These are phyloP conservation scores for Menidia beryllina DNA, from an alignment of 2,113 vertebrate genomes.

Conservation along the genomic window DNA sequence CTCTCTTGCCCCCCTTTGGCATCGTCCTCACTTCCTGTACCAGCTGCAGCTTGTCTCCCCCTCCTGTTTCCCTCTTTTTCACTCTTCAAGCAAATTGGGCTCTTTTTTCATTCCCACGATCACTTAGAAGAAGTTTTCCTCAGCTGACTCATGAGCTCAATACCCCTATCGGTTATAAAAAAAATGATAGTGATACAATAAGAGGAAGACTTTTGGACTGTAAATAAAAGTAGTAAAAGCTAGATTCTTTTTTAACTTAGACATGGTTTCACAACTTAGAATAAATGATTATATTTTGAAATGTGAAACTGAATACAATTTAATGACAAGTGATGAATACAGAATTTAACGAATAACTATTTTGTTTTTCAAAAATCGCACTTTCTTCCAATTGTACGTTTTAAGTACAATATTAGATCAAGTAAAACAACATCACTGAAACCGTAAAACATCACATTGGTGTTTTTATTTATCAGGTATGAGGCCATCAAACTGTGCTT, in stretches of 20 bases:
- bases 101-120: constrained; percentile 70
- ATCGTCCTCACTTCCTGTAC: constrained; percentile 73
- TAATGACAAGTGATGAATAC: too few relatives aligned
- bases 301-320: too few relatives aligned
- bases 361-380: too few relatives aligned
- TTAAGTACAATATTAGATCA: background rate
- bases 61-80: constrained; percentile 9
- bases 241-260: background rate
- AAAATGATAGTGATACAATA: background rate
- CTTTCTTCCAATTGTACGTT: too few relatives aligned
- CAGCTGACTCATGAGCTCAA: constrained; percentile 48
- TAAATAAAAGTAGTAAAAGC: background rate
- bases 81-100: constrained; percentile 27
- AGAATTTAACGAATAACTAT: too few relatives aligned
- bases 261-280: too few relatives aligned
- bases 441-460: background rate
- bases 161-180: constrained; percentile 24
- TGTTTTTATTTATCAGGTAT: background rate
- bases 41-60: constrained; percentile 73
- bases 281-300: too few relatives aligned
- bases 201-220: background rate
- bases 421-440: background rate
- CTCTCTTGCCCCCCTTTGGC: constrained; percentile 71
- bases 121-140: constrained; percentile 36
- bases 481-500: background rate